Evolutionary conservation across 92 coral and sea anemone genomes (phyloP), one percentile per base, ranked within the genome.

Genomic region (Siderastrea siderea): DNA sequence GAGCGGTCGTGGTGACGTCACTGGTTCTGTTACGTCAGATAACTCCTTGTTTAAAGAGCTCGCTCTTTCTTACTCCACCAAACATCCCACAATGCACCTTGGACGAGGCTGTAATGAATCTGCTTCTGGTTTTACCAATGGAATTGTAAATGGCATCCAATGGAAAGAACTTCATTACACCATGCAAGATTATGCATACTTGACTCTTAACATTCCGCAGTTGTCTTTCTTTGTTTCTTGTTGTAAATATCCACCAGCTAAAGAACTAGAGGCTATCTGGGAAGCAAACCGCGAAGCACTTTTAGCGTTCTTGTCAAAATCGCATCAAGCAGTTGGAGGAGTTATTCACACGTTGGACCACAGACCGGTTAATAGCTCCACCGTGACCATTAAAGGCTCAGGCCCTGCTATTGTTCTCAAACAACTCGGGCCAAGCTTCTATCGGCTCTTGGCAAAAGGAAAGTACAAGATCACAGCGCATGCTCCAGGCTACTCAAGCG

Each of bases 161-260:
- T 96, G 96, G 98, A 92, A 86, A 62, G 92, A 91, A n/a, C 88
- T 87, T n/a, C 89, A 79, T 19, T 98, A 91, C 90, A 96, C 98
- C 5, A 93, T 98, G 95, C 97, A 98, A 71, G 99, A 98, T 84
- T 95, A 94, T 85, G 92, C 98, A 0, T 95, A 95, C 75, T 78
- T 93, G 6, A 71, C 87, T 83, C 93, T 92, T 3, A 84, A 92
- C 69, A 84, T 90, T 61, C 95, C 96, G 7, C 93, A 93, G 63
- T 68, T 98, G 64, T 96, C 99, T 0, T 90, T 95, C 75, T 96
- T 96, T 69, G 70, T 96, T 51, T 95, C 98, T 66, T 98, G 99
- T 79, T 98, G 99, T 75, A 93, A 94, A 74, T 98, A 91, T 69
- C 96, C 98, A 3, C 55, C 81, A 4, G 77, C 91, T 64, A 54